Evolutionary conservation across 53 echinoderm and acorn worm species (phyloP).

Genomic region (Holothuria scabra): DNA sequence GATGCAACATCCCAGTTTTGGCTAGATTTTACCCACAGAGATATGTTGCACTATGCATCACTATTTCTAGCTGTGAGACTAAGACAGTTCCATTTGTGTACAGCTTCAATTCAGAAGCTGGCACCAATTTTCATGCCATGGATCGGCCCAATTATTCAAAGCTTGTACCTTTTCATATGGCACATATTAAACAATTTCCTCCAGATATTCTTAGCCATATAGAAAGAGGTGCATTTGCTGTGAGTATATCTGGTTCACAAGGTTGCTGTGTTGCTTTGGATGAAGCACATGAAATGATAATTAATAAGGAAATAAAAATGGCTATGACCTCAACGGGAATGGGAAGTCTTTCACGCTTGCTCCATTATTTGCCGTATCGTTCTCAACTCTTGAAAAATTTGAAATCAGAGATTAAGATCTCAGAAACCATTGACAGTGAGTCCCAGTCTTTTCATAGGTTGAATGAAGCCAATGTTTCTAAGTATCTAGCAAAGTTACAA

Average conservation of each 20-base stretch:
- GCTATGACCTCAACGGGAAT: conserved; percentile 38
- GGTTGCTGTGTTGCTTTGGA: conserved; percentile 57
- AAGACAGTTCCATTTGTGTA: not conserved
- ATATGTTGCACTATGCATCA: conserved; percentile 30
- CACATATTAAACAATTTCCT: conserved; percentile 36
- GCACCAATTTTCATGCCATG: not conserved
- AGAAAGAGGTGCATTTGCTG: conserved; percentile 69
- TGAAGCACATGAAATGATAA: no score
- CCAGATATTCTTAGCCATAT: conserved; percentile 34
- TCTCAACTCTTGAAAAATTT: not conserved
- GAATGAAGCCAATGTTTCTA: not conserved
- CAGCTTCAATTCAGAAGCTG: no score
- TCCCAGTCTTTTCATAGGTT: not conserved
- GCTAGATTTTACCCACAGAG: conserved; percentile 50
- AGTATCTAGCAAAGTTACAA: not conserved
- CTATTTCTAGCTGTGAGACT: conserved; percentile 10
- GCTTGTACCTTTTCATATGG: conserved; percentile 43
- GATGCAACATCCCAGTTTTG: conserved; percentile 49
- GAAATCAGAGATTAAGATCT: not conserved
- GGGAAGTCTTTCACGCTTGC: not conserved
- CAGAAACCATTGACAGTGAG: not conserved
- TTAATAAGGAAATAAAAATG: conserved; percentile 66
- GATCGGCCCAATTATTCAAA: conserved; percentile 21
- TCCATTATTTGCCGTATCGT: conserved; percentile 7
- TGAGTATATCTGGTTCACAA: conserved; percentile 55